Evolutionary conservation across 2,797 vertebrate genomes (phyloP), one percentile per base, ranked within the genome.

Genomic region (Brachyalestes nurse): DNA sequence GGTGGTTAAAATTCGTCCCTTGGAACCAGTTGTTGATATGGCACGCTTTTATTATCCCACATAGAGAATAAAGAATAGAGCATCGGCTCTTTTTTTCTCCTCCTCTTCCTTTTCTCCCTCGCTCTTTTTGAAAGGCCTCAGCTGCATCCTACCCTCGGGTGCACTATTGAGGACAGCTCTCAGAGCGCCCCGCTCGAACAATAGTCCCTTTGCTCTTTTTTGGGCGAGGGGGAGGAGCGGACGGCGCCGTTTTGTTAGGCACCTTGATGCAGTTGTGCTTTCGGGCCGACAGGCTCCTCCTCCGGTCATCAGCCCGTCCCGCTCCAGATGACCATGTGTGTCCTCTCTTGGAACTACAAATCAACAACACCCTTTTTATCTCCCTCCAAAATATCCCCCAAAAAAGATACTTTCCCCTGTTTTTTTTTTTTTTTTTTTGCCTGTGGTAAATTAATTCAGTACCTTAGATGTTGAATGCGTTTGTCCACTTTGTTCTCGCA

Each of bases 401-500:
- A 94, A 92, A 88, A 47, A 86, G 71, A 91, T 79, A 87, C 87
- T 73, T 81, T 58, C 75, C 70, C 57, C 70, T 80, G 65, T 42
- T 42, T 42, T 45, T 9, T 72, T 75, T 34, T 28, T 1, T 76
- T 76, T 73, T 85, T 82, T 85, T 86, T 80, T 72, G 2, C 34
- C 57, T 65, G 23, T 45, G 70, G 84, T 60, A 75, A 90, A 90
- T 91, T 86, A 92, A 93, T 91, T 91, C 89, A 90, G 83, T 91
- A 93, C 92, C 92, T 94, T 87, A 95, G 95, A 95, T 94, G 92
- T 94, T 89, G 89, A 88, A 89, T 90, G 87, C 86, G 86, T 88
- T 85, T 88, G 85, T 91, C 88, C 88, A 92, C 94, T 95, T 95
- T 95, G 93, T 95, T 94, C 88, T 91, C 90, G 67, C 81, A 64